Evolutionary conservation across 2,113 vertebrate genomes (phyloP), one percentile per base, ranked within the genome.

Genomic region (Cynopterus brachyotis): DNA sequence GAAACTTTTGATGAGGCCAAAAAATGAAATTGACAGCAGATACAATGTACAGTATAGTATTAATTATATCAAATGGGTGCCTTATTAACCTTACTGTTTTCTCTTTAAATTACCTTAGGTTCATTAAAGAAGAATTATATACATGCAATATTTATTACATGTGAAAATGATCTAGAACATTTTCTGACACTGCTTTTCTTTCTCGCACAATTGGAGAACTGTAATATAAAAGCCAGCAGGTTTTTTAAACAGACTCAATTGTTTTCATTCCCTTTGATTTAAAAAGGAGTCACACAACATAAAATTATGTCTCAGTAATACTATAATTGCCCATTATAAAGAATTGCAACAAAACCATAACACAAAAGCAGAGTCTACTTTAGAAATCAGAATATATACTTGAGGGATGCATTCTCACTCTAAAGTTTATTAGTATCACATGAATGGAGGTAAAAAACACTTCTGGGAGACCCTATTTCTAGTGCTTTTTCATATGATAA

Each of bases 331-430:
- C 69, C n/a, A 55, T 82, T 53, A 83, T 73, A 81, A 96, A 95
- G 37, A 80, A 76, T 32, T 83, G 26, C 47, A 93, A 20, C 12
- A 62, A 57, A 93, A 69, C 4, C 82, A 72, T 15, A 66, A 82
- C 22, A 62, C 66, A 67, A 94, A 93, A 42, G 3, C n/a, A 28
- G 91, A 95, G 72, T 78, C 47, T 22, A 72, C 16, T 15, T 64
- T 30, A 59, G 30, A 26, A 87, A 55, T 42, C 30, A 22, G 9
- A 8, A 64, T 79, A 30, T 82, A 30, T n/a, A 70, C 13, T 66
- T 80, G 53, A 92, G 94, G 26, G 24, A 62, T 78, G 28, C 19
- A 37, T 94, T 88, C 95, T 91, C 30, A 72, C 26, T 94, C 85
- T 80, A 64, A 53, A 84, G 28, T 66, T 82, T 40, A 81, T 81